Evolutionary conservation across 2,113 vertebrate species (phyloP).

Genomic region (Paradisaea rubra): DNA sequence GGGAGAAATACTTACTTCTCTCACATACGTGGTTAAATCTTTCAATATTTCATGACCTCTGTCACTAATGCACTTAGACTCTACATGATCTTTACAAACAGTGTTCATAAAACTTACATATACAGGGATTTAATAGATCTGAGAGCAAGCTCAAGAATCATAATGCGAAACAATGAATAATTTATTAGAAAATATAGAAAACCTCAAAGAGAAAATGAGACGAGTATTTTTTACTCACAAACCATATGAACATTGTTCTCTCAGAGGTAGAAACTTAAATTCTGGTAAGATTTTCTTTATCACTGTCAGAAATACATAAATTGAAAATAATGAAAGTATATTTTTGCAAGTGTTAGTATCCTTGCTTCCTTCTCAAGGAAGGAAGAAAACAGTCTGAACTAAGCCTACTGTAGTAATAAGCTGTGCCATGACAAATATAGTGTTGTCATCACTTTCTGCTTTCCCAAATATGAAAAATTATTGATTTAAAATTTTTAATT

Average conservation of each 20-base stretch:
- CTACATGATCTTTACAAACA: not conserved
- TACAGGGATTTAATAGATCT: constrained; percentile 16
- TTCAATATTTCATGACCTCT: constrained; percentile 37
- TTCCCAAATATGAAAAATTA: not conserved
- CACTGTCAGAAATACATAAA: not conserved
- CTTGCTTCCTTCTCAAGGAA: not conserved
- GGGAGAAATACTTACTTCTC: constrained; percentile 7
- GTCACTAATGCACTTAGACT: constrained; percentile 4
- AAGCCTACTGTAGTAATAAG: not conserved
- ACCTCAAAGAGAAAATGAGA: not conserved
- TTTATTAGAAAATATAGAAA: not conserved
- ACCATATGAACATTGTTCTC: not conserved
- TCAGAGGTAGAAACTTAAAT: not conserved
- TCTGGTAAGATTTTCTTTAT: not conserved
- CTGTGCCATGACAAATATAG: not conserved
- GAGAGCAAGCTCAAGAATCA: not conserved
- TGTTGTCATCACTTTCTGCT: not conserved
- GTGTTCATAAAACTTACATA: constrained; percentile 20
- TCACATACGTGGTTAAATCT: constrained; percentile 15
- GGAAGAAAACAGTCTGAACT: not conserved
- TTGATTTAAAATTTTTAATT: not conserved
- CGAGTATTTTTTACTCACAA: not conserved
- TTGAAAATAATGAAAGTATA: not conserved
- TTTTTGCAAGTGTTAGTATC: not conserved
- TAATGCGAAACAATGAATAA: not conserved